Evolutionary conservation across 2,888 invertebrate genomes (phyloP).

Genomic region (Craniophora ligustri): DNA sequence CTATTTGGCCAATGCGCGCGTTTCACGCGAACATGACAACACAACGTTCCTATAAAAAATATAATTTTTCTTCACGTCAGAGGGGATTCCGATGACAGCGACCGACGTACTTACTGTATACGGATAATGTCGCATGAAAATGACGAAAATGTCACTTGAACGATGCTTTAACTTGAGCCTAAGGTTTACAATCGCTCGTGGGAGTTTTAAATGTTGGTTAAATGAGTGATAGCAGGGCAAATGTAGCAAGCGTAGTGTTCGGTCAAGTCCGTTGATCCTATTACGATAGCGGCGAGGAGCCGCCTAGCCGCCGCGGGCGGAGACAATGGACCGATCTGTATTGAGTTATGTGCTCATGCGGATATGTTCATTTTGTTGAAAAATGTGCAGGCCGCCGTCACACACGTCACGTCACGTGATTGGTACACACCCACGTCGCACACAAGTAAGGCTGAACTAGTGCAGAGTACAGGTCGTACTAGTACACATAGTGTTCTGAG

Average conservation of each 20-base stretch:
- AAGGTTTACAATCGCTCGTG: conserved; percentile 40
- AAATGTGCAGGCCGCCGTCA: not conserved
- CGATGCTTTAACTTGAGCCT: conserved; percentile 5
- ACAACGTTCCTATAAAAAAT: conserved; percentile 54
- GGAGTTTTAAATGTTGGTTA: conserved; percentile 23
- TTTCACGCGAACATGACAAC: conserved; percentile 31
- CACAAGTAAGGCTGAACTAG: no score
- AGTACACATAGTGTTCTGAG: no score
- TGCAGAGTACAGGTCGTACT: no score
- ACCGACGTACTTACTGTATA: conserved; percentile 59
- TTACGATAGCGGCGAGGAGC: conserved; percentile 54
- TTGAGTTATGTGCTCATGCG: conserved; percentile 23
- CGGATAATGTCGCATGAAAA: conserved; percentile 61
- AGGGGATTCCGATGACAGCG: conserved; percentile 59
- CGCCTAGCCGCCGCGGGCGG: conserved; percentile 30
- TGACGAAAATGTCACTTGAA: conserved; percentile 59
- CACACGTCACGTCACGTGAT: not conserved
- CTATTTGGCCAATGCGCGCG: conserved; percentile 33
- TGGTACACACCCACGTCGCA: no score
- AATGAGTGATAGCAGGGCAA: conserved; percentile 56
- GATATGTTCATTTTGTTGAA: conserved; percentile 13
- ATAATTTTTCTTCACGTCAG: conserved; percentile 57
- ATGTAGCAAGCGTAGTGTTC: conserved; percentile 63
- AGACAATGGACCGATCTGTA: conserved; percentile 39
- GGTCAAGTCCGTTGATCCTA: conserved; percentile 64